Percentiles rank a stretch among this genome's conserved stretches.
phyloP scores from a whole-genome alignment of 1,140 invertebrate species.

The Amyelois transitella region DNA sequence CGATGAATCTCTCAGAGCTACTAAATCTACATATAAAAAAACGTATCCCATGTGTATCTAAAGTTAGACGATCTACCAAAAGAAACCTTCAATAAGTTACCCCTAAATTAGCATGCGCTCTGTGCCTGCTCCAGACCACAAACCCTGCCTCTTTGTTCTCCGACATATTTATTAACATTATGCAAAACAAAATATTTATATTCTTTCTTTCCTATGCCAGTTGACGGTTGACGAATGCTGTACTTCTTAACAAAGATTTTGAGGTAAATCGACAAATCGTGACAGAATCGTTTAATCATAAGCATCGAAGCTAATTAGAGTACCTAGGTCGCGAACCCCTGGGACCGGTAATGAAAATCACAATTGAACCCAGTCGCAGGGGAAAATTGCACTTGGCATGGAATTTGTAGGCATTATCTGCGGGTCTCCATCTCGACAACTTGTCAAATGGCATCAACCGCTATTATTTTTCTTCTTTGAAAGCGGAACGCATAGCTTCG shows the following conservation, averaged over 20 bases:
- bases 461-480: neutral
- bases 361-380: slow-evolving; percentile 56
- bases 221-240: slow-evolving; percentile 43
- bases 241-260: slow-evolving; percentile 52
- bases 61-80: no score
- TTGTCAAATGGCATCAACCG: slow-evolving; percentile 25
- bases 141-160: neutral
- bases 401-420: slow-evolving; percentile 31
- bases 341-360: slow-evolving; percentile 65
- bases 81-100: no score
- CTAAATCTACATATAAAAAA: no score
- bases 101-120: no score
- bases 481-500: neutral
- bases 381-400: slow-evolving; percentile 59
- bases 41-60: no score
- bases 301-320: slow-evolving; percentile 69
- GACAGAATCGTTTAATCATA: slow-evolving; percentile 67
- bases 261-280: slow-evolving; percentile 67
- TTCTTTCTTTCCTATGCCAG: no score
- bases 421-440: slow-evolving; percentile 14
- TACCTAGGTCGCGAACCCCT: slow-evolving; percentile 51
- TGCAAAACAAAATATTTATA: neutral
- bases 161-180: slow-evolving; percentile 4
- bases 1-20: no score
- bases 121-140: slow-evolving; percentile 1